A percentile compares a stretch with the other conserved stretches of the same genome.
These are phyloP conservation scores for Salvelinus sp. DNA, from an alignment of 2,113 vertebrate genomes.

Conservation along the genomic window DNA sequence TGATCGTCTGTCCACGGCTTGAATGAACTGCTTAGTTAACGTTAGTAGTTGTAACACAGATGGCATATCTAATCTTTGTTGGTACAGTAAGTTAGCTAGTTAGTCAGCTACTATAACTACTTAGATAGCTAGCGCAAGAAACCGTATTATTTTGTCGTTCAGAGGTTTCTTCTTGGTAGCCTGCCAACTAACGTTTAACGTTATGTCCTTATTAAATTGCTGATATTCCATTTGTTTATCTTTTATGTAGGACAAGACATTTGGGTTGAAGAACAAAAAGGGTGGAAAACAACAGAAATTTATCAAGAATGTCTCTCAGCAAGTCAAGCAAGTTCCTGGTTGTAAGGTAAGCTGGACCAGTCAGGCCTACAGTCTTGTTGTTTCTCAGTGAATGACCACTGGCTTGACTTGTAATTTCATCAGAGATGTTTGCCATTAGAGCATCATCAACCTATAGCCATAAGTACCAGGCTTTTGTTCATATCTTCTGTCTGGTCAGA, in stretches of 20 bases:
- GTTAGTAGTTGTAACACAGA: too few relatives aligned
- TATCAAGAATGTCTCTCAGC: slow-evolving; percentile 95
- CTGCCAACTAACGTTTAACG: neutral
- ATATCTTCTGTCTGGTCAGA: neutral
- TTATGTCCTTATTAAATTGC: neutral
- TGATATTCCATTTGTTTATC: neutral
- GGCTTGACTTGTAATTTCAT: neutral
- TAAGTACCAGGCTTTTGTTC: neutral
- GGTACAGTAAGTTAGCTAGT: too few relatives aligned
- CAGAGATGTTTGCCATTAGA: neutral
- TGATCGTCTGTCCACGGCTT: too few relatives aligned
- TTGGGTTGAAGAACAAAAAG: slow-evolving; percentile 98
- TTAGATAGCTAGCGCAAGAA: neutral
- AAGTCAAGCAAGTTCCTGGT: slow-evolving; percentile 90
- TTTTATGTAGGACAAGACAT: slow-evolving; percentile 90
- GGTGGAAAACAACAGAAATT: slow-evolving; percentile 98
- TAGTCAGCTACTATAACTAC: neutral
- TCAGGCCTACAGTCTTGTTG: neutral
- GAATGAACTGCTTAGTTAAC: too few relatives aligned
- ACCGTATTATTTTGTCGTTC: neutral
- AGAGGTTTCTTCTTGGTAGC: neutral
- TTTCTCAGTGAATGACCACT: neutral
- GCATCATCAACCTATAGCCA: too few relatives aligned
- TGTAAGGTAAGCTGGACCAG: slow-evolving; percentile 61
- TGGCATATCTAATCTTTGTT: too few relatives aligned